phyloP scores from a whole-genome alignment of 2,888 invertebrate species.

The Scaptomyza polygonia region DNA sequence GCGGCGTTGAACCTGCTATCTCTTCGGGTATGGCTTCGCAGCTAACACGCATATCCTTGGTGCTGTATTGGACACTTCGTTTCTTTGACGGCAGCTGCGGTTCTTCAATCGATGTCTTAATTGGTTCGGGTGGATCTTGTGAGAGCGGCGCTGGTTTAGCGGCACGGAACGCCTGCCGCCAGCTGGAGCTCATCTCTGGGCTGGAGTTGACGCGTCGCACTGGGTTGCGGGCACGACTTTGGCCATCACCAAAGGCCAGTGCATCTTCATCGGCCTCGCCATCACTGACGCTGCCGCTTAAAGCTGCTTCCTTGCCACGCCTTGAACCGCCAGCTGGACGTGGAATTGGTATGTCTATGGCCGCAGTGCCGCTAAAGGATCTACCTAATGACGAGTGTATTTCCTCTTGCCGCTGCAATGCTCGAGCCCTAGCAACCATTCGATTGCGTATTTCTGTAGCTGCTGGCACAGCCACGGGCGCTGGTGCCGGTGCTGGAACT shows the following conservation, averaged over 20 bases:
- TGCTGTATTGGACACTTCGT: constrained; percentile 86
- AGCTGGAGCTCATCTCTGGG: constrained; percentile 95
- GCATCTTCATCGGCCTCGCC: constrained; percentile 85
- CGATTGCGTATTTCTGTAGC: constrained; percentile 53
- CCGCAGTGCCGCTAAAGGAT: constrained; percentile 84
- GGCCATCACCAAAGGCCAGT: constrained; percentile 82
- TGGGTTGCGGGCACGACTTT: constrained; percentile 88
- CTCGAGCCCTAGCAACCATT: constrained; percentile 73
- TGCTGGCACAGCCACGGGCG: constrained; percentile 20
- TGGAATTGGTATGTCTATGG: constrained; percentile 89
- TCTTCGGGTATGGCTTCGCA: constrained; percentile 97
- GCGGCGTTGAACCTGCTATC: constrained; percentile 91
- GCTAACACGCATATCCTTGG: constrained; percentile 92
- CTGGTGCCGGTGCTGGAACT: constrained; percentile 10
- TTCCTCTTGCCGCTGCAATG: constrained; percentile 83
- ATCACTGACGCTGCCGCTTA: constrained; percentile 83
- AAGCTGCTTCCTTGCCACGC: constrained; percentile 80
- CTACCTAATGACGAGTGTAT: constrained; percentile 72
- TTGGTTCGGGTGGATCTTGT: constrained; percentile 80
- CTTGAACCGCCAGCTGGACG: constrained; percentile 82
- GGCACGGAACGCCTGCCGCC: constrained; percentile 89
- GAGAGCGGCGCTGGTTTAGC: constrained; percentile 77
- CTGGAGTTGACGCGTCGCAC: constrained; percentile 95
- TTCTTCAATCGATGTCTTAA: constrained; percentile 38
- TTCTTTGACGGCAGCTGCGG: constrained; percentile 76